Evolutionary conservation across 2,888 invertebrate species (phyloP), one percentile per base, ranked within the genome.

Genomic region (Cotesia congregata): DNA sequence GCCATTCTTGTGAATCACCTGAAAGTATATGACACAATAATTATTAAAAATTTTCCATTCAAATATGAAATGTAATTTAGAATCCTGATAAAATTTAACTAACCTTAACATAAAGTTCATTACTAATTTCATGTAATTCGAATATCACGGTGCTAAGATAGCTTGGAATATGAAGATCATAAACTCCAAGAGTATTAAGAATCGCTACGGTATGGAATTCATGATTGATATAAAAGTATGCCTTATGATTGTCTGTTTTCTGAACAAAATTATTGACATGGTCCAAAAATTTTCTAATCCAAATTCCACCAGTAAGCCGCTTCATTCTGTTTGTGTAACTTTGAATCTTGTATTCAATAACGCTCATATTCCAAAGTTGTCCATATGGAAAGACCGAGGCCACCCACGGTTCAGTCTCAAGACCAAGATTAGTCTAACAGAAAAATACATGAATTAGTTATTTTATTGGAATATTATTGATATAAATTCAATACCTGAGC

Each of bases 131-230:
- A 78, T 91, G 90, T 7, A 93, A 86, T 83, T 93, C 93, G 67
- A 93, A 79, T 1, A 92, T 88, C 76, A 92, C 90, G 0, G 91
- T 90, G 30, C 92, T 85, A 0, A 92, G 91, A 79, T 92, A 93
- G n/a, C 89, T 90, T 0, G 93, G 93, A 78, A 92, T 90, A 77
- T 92, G 92, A 1, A 91, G 88, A 73, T 91, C 86, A 82, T 91
- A 93, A 1, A 92, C 91, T 30, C 90, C 90, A 0, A 92, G 88
- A 1, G 92, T 91, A 4, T 91, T 90, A 85, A 93, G 90, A 17
- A 93, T 81, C 0, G 91, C 91, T 0, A 92, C 91, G 0, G 93
- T 91, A 15, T 76, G 76, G 1, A 69, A 40, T 62, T 76, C 76
- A 68, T 72, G 68, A 30, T 39, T 15, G 5, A n/a, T 17, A 38